Evolutionary conservation across 1,140 invertebrate genomes (phyloP), one percentile per base, ranked within the genome.

Genomic region (Ptiloglossa arizonensis): DNA sequence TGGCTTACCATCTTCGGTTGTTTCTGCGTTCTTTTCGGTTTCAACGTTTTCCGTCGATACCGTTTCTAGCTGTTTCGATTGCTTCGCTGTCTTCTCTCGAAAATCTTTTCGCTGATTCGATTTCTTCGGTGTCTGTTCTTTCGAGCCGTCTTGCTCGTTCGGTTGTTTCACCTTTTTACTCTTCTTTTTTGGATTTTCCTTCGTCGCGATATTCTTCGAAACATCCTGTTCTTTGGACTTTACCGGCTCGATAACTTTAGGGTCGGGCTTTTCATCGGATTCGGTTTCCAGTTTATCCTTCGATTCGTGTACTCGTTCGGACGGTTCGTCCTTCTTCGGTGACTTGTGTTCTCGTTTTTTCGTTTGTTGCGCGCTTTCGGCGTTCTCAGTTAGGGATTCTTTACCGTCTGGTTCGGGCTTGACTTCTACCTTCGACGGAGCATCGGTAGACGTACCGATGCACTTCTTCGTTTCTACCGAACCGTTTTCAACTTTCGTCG

Each of bases 231-330:
- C 69, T 1, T 50, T 56, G 27, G 17, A 5, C 15, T 22, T 72
- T 17, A 4, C 5, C 0, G 17, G 0, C 32, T 67, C 60, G 29
- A 44, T 41, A 8, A 8, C 0, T 24, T 56, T 56, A 19, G 13
- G 5, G 9, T 68, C 50, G 24, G 9, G 44, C 13, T 72, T 60
- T 0, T 35, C 48, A 19, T 68, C 63, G 11, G 32, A 24, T 35
- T 67, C 50, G 15, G 29, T 60, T 41, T 32, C 5, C 6, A 11
- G 3, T 77, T 78, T 71, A 2, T 41, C 44, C 4, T 62, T 82
- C 22, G 24, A n/a, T 60, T 81, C 62, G 0, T 17, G n/a, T 57
- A 27, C 50, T 69, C 6, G n/a, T 24, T 76, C 60, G 13, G 5
- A 1, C 24, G 22, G 15, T 32, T 32, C 32, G 2, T 32, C 54